Conservation (phyloP, 2,113 vertebrate genomes). For the Mobula birostris region DNA sequence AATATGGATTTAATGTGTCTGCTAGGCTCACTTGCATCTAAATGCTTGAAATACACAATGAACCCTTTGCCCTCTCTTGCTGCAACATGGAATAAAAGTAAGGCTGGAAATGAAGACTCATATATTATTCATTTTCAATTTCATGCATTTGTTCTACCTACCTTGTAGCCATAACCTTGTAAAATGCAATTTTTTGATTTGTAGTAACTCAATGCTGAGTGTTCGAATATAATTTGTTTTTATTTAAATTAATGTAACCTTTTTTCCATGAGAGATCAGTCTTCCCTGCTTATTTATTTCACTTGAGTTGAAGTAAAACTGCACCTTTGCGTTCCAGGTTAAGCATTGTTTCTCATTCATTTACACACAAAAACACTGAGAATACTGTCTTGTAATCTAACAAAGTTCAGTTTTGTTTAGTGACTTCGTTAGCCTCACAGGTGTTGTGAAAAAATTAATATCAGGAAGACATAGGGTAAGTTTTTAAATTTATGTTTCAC, state of each 20-base stretch:
- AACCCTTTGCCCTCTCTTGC: neutral
- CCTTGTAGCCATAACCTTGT: neutral
- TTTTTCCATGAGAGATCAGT: neutral
- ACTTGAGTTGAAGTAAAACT: neutral
- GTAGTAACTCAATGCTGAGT: neutral
- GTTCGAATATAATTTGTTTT: neutral
- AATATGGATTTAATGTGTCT: neutral
- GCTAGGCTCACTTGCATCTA: neutral
- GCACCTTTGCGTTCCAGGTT: neutral
- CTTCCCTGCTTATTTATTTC: neutral
- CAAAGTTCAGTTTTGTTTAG: neutral
- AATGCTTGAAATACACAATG: neutral
- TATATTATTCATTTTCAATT: conserved; percentile 36
- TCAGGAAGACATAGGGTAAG: neutral
- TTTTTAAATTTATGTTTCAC: neutral
- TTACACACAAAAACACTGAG: neutral
- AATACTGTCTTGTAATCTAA: neutral
- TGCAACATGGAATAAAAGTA: neutral
- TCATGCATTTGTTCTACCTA: conserved; percentile 24
- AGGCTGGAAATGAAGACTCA: neutral
- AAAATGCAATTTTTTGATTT: conserved; percentile 16
- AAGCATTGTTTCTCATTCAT: neutral
- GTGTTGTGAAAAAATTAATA: neutral
- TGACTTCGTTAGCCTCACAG: neutral
- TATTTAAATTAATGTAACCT: neutral